phyloP scores from a whole-genome alignment of 2,797 vertebrate species.

The Halcyon smyrnensis region DNA sequence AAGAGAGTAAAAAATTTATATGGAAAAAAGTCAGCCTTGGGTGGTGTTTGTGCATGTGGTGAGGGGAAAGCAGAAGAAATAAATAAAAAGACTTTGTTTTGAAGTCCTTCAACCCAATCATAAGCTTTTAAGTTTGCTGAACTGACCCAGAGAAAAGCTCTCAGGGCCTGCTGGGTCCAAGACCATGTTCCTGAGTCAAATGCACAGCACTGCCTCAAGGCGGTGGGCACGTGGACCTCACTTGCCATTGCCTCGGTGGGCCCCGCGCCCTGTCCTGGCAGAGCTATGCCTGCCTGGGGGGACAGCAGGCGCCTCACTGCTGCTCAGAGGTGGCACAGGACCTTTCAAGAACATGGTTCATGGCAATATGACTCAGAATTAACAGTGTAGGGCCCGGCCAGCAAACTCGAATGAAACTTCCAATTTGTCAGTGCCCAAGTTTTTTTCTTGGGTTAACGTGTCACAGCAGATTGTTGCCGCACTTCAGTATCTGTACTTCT shows the following conservation, averaged over 20 bases:
- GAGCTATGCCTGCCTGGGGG: not conserved
- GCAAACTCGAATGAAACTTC: not conserved
- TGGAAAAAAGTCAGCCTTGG: not conserved
- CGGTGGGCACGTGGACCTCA: not conserved
- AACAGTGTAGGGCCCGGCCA: not conserved
- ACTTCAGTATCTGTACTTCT: not conserved
- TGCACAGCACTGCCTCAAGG: not conserved
- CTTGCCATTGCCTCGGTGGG: not conserved
- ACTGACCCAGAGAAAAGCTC: not conserved
- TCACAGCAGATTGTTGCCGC: not conserved
- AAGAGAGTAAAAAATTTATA: not conserved
- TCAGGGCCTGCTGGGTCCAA: not conserved
- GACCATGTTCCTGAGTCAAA: rapidly evolving
- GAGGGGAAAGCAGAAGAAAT: not conserved
- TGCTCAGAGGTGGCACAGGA: not conserved
- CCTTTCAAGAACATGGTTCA: not conserved
- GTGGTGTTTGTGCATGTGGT: not conserved
- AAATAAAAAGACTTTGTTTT: not conserved
- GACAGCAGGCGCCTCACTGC: not conserved
- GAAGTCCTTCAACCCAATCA: not conserved
- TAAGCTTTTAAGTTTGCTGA: not conserved
- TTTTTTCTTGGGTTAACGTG: not conserved
- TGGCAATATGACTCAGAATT: not conserved
- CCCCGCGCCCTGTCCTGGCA: not conserved
- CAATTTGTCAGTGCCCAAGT: not conserved